Percentiles rank a stretch among this genome's conserved stretches.
These are phyloP conservation scores for Tenthredo livida DNA, from an alignment of 2,888 invertebrate species.

Conservation along the genomic window DNA sequence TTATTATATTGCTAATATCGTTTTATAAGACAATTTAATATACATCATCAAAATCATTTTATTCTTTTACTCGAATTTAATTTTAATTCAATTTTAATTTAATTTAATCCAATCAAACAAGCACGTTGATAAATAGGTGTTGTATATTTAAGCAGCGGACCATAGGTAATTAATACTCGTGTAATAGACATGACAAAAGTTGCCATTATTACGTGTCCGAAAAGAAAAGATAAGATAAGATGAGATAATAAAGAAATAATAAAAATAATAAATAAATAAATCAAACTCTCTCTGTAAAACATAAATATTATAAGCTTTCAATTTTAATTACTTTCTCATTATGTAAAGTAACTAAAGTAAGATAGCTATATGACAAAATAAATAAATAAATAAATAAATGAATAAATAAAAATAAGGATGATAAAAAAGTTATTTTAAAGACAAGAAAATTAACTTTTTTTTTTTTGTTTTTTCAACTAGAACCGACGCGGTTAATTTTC, in stretches of 20 bases:
- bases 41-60: background rate
- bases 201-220: background rate
- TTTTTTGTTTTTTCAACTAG: background rate
- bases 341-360: constrained; percentile 6
- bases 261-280: background rate
- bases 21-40: background rate
- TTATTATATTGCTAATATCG: background rate
- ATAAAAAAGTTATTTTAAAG: background rate
- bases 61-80: background rate
- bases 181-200: constrained; percentile 52
- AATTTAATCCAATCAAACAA: constrained; percentile 25
- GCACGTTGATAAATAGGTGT: constrained; percentile 6
- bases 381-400: background rate
- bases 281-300: background rate
- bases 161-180: constrained; percentile 20
- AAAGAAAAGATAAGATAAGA: background rate
- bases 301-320: constrained; percentile 12
- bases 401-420: background rate
- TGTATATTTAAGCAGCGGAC: constrained; percentile 21
- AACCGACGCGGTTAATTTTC: background rate
- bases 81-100: background rate
- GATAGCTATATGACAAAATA: constrained; percentile 32
- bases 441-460: background rate
- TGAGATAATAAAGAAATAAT: background rate
- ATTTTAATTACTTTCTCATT: constrained; percentile 31